Evolutionary conservation across 2,888 invertebrate species (phyloP), one percentile per base, ranked within the genome.

Genomic region (Lasius platythorax): DNA sequence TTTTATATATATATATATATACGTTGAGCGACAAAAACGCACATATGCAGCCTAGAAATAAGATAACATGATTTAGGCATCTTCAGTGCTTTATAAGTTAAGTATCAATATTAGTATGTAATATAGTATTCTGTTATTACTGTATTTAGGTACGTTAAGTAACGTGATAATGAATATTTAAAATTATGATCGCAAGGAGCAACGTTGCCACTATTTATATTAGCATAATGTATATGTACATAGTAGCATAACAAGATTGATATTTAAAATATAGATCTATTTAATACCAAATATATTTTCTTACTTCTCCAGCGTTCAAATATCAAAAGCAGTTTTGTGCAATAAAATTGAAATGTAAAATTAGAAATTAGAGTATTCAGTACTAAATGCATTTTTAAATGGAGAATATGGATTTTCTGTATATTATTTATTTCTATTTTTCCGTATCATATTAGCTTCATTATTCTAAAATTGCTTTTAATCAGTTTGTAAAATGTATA

Each of bases 131-230:
- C 23, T 23, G 23, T 23, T 23, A 23, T 23, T 23, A 23, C 43
- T 61, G 73, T 72, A 79, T 72, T 33, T 33, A 72, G 61, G 46
- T 72, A 15, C 30, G 11, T 30, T 40, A 70, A 79, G 56, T 28
- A 18, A 11, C 6, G 43, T 30, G 58, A 8, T 70, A 79, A 72
- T 18, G 33, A 72, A 46, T 18, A 72, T 33, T 46, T 33, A 23
- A 61, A 72, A 18, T 78, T 66, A 58, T 4, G 30, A 28, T 30
- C 53, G 33, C 56, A 84, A 75, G 82, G 66, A 79, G 79, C 74
- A 64, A 12, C n/a, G 30, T 64, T 46, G 50, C 12, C 53, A 30
- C 4, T 56, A 50, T 53, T 56, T 78, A 50, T 37, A 74, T 50
- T 50, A 50, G 3, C 12, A 11, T 30, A 63, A 15, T 30, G 15